Conservation (phyloP, 2,797 vertebrate genomes). For the Darevskia nairensis region DNA sequence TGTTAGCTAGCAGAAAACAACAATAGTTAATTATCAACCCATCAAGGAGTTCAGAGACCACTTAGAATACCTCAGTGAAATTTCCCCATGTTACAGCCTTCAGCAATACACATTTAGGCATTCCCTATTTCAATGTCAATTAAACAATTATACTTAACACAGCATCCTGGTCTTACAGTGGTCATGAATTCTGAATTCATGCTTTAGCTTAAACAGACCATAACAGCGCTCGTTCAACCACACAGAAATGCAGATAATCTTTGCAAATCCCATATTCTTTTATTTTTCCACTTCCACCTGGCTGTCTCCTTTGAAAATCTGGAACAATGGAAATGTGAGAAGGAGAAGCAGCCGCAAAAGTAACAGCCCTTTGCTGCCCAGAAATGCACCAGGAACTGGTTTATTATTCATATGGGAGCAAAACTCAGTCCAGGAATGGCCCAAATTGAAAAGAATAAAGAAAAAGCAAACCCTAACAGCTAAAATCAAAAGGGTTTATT, state of each 20-base stretch:
- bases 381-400: not conserved
- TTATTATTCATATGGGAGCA: rapidly evolving
- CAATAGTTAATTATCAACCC: too few species aligned
- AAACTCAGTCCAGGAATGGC: not conserved
- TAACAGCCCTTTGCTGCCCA: constrained; percentile 4
- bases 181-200: too few species aligned
- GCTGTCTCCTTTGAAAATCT: not conserved
- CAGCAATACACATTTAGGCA: too few species aligned
- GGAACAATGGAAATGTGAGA: not conserved
- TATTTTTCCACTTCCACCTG: constrained; percentile 42
- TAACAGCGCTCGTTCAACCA: constrained; percentile 55
- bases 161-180: too few species aligned
- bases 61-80: too few species aligned
- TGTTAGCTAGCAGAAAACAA: too few species aligned
- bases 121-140: too few species aligned
- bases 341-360: not conserved
- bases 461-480: not conserved
- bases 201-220: not conserved
- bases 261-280: constrained; percentile 50
- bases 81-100: too few species aligned
- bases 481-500: not conserved
- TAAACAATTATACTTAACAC: too few species aligned
- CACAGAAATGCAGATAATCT: constrained; percentile 38
- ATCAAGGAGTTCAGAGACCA: too few species aligned
- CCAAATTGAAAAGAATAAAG: not conserved